phyloP scores from a whole-genome alignment of 35 echinoderm and acorn worm genomes.

The Diadema setosum region DNA sequence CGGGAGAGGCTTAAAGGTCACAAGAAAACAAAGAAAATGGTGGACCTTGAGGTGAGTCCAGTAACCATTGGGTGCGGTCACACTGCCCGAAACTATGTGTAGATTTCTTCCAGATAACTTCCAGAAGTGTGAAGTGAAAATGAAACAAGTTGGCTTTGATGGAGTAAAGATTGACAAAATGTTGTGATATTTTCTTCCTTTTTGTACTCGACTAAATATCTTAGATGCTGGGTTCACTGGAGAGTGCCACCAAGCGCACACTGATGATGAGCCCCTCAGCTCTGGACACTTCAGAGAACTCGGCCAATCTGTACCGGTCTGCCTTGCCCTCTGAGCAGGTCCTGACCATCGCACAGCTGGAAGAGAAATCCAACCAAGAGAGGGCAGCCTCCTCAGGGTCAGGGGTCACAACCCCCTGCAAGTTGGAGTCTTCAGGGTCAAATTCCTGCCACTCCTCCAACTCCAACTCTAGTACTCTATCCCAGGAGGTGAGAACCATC shows the following conservation, averaged over 20 bases:
- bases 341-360: slow-evolving; percentile 60
- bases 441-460: not conserved
- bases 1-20: not conserved
- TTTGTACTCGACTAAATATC: no score
- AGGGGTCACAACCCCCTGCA: not conserved
- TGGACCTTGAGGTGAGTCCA: slow-evolving; percentile 59
- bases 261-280: slow-evolving; percentile 75
- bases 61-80: no score
- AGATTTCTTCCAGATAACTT: no score
- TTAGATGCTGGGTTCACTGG: slow-evolving; percentile 72
- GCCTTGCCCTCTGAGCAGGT: slow-evolving; percentile 51
- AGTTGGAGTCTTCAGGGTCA: not conserved
- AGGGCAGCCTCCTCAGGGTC: not conserved
- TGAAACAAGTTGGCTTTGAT: no score
- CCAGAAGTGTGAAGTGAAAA: no score
- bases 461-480: not conserved
- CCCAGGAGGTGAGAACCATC: not conserved
- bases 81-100: no score
- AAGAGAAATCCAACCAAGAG: slow-evolving; percentile 48
- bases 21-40: slow-evolving; percentile 13
- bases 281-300: slow-evolving; percentile 67
- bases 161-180: no score
- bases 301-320: slow-evolving; percentile 74
- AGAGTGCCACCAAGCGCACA: slow-evolving; percentile 84
- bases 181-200: no score